Conservation (phyloP, 1,140 invertebrate species). For the Cyclargus thomasi region DNA sequence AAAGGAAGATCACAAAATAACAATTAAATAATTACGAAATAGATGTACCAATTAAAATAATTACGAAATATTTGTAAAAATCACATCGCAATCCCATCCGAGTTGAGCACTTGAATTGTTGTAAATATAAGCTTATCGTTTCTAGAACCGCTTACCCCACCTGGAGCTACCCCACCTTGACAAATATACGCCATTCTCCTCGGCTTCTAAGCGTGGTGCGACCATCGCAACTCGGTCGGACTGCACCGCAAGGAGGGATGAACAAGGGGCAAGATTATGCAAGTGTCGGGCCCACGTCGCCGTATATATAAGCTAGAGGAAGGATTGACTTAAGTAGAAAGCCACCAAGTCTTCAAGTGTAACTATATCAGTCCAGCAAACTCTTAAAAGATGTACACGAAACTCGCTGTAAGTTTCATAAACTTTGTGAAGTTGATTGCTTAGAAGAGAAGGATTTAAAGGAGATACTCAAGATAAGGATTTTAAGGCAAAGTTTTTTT, state of each 20-base stretch:
- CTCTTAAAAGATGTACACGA: conserved; percentile 63
- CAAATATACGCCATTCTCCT: conserved; percentile 36
- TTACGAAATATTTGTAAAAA: not conserved
- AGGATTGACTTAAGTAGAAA: conserved; percentile 51
- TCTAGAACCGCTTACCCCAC: conserved; percentile 45
- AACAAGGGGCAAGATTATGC: conserved; percentile 64
- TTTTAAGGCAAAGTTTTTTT: conserved; percentile 15
- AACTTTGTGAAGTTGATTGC: not conserved
- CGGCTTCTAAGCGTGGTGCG: conserved; percentile 23
- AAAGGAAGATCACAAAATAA: no score
- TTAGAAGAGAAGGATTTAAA: not conserved
- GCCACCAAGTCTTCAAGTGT: conserved; percentile 53
- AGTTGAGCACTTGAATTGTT: conserved; percentile 33
- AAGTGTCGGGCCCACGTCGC: conserved; percentile 50
- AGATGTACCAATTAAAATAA: not conserved
- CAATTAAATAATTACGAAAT: not conserved
- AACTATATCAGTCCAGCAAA: conserved; percentile 60
- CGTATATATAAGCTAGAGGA: conserved; percentile 65
- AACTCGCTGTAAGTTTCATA: conserved; percentile 61
- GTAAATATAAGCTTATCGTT: conserved; percentile 31
- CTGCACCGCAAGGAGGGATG: conserved; percentile 58
- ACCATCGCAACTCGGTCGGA: conserved; percentile 54
- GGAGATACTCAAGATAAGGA: not conserved
- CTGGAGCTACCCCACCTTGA: conserved; percentile 46
- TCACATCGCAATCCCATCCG: conserved; percentile 25